phyloP scores from a whole-genome alignment of 2,797 vertebrate species.

The Buphagus erythrorhynchus region DNA sequence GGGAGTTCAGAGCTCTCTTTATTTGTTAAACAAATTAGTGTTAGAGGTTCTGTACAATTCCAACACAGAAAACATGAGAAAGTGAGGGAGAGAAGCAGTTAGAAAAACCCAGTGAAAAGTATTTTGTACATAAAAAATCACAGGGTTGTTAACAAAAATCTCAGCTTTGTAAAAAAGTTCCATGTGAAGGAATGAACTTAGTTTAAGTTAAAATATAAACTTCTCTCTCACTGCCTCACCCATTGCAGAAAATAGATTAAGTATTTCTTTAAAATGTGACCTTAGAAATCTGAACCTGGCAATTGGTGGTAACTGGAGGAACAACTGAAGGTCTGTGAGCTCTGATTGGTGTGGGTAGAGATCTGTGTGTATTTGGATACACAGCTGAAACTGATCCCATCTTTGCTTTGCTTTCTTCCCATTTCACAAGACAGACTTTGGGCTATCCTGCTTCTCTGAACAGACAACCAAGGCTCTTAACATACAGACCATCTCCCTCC shows the following conservation, averaged over 20 bases:
- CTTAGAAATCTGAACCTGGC: neutral
- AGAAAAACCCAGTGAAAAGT: neutral
- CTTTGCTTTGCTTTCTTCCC: neutral
- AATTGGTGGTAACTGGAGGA: neutral
- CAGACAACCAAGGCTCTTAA: neutral
- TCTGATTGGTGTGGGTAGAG: neutral
- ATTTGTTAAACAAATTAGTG: neutral
- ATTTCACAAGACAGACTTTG: neutral
- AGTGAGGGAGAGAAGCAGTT: neutral
- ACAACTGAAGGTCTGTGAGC: neutral
- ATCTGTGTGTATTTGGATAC: accelerated
- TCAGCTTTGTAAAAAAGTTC: neutral
- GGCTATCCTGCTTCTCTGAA: neutral
- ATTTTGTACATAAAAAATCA: neutral
- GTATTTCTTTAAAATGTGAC: neutral
- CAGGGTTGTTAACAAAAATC: neutral
- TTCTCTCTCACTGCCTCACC: neutral
- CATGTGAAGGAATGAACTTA: neutral
- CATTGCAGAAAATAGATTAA: neutral
- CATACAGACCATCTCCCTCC: neutral
- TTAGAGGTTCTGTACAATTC: neutral
- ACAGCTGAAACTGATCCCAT: neutral
- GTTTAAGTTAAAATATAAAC: neutral
- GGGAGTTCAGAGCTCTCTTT: neutral
- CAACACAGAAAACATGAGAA: neutral